Evolutionary conservation across 2,797 vertebrate species (phyloP), one percentile per base, ranked within the genome.

Genomic region (Fistularia tabacaria): DNA sequence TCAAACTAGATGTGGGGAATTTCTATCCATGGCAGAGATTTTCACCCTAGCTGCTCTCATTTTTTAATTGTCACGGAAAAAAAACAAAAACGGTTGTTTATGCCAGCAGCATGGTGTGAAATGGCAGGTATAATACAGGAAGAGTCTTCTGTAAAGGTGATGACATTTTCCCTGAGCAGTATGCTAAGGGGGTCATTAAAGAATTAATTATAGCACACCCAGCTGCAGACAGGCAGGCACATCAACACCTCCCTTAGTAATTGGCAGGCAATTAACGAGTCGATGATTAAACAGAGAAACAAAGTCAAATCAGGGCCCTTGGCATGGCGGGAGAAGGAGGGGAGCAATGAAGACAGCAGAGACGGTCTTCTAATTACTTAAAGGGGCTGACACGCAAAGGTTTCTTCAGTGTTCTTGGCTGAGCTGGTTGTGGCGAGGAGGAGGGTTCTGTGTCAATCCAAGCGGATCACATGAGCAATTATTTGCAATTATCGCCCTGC

Each of bases 241-340:
- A 77, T 77, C 62, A 63, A 84, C 84, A 85, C 88, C 83, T 87
- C 79, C 73, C 62, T 49, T 80, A 83, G 86, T 90, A 91, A 91
- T 90, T 88, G 89, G 86, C 89, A 89, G 81, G 85, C 88, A 89
- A 91, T 91, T 92, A 91, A 89, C 82, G 39, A 86, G 81, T 82
- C 75, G 64, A 81, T 82, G 83, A 80, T 82, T 86, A 89, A 87
- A 87, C 85, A 84, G 63, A 74, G 79, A 81, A 84, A 82, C 72
- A 67, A 66, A 79, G 74, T 71, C 79, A 85, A 83, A 82, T 71
- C 66, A 25, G 72, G 45, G 62, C 71, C 62, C 48, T 13, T 60
- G 73, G 81, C 59, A 75, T 65, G 70, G 61, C 54, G 57, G 64
- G 56, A 14, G 51, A 43, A 43, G 50, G 62, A 49, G 42, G 54